Evolutionary conservation across 2,113 vertebrate species (phyloP).

Genomic region (Steatornis caripensis): DNA sequence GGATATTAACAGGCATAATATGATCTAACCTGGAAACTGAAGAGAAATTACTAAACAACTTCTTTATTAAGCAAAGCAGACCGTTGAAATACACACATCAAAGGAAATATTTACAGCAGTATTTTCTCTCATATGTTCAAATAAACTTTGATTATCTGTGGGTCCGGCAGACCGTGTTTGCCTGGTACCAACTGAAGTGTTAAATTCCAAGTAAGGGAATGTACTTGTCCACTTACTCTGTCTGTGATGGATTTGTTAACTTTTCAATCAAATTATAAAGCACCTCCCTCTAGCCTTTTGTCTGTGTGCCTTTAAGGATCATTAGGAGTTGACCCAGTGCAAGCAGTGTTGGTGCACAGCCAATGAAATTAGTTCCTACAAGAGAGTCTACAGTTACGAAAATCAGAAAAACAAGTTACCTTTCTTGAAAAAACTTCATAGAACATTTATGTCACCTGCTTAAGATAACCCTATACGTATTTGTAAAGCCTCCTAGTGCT

Average conservation of each 20-base stretch:
- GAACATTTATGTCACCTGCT: background rate
- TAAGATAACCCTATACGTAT: background rate
- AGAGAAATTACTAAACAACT: background rate
- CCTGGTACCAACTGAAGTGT: background rate
- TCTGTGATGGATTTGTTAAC: background rate
- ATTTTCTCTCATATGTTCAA: background rate
- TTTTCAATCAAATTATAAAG: background rate
- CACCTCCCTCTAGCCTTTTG: background rate
- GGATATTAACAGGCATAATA: background rate
- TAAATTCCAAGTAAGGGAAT: background rate
- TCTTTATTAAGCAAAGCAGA: background rate
- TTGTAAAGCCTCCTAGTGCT: background rate
- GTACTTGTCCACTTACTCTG: background rate
- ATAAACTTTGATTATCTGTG: background rate
- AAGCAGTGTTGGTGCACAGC: background rate
- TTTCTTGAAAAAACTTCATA: background rate
- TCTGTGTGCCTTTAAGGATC: background rate
- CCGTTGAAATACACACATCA: background rate
- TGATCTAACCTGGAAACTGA: background rate
- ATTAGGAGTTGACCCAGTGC: background rate
- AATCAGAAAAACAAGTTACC: background rate
- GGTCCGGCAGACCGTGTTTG: background rate
- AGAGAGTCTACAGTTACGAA: background rate
- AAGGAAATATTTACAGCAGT: background rate
- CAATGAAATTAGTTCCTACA: background rate